These are phyloP conservation scores for Amyelois transitella DNA, from an alignment of 1,140 invertebrate species.

Conservation along the genomic window DNA sequence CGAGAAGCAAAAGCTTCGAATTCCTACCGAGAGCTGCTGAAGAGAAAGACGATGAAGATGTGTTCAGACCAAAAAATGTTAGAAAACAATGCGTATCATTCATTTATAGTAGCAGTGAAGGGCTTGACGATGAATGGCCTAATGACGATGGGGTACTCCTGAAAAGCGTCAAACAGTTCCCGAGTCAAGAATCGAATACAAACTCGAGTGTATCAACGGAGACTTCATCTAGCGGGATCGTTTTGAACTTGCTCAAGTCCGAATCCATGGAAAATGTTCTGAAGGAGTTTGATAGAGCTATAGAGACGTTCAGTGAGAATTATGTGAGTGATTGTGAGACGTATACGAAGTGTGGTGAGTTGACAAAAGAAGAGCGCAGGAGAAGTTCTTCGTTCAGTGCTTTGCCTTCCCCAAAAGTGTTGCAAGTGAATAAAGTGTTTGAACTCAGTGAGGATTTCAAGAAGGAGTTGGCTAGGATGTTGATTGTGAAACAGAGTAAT, in stretches of 20 bases:
- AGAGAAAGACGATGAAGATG: constrained; percentile 29
- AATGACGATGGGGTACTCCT: constrained; percentile 49
- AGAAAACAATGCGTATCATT: constrained; percentile 40
- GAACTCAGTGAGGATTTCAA: constrained; percentile 57
- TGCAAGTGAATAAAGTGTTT: constrained; percentile 50
- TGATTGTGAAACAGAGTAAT: constrained; percentile 35
- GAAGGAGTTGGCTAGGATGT: constrained; percentile 40
- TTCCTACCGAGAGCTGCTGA: constrained; percentile 51
- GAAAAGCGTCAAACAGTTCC: constrained; percentile 52
- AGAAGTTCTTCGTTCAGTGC: constrained; percentile 53
- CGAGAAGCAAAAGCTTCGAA: constrained; percentile 64
- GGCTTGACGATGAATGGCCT: constrained; percentile 40
- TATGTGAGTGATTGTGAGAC: constrained; percentile 64
- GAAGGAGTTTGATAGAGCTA: constrained; percentile 55
- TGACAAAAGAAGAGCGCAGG: constrained; percentile 35
- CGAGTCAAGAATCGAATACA: constrained; percentile 35
- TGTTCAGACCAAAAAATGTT: constrained; percentile 15
- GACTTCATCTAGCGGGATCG: constrained; percentile 40
- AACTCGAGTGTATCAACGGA: constrained; percentile 43
- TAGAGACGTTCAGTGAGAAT: constrained; percentile 62
- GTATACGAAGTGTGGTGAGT: constrained; percentile 41
- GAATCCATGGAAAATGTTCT: constrained; percentile 54
- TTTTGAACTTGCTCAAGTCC: constrained; percentile 43
- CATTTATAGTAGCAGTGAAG: constrained; percentile 47
- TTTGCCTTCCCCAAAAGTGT: constrained; percentile 51